These are phyloP conservation scores for Hybognathus amarus DNA, from an alignment of 2,797 vertebrate species.

Conservation along the genomic window DNA sequence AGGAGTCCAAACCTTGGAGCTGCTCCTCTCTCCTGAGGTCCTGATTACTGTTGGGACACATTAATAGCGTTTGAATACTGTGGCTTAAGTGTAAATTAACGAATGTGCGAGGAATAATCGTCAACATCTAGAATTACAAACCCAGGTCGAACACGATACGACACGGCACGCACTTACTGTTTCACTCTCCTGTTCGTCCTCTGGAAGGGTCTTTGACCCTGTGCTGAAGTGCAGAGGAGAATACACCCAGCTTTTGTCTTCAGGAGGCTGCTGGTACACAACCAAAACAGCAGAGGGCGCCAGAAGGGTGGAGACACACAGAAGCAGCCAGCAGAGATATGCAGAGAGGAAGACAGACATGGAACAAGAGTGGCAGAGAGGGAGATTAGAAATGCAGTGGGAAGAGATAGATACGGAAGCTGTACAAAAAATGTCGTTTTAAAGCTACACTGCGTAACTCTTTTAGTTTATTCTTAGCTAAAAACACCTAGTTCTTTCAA, in stretches of 20 bases:
- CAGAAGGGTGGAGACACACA: slow-evolving; percentile 73
- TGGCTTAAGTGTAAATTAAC: background rate
- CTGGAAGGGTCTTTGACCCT: slow-evolving; percentile 89
- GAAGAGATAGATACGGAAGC: background rate
- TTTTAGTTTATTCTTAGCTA: too few species aligned
- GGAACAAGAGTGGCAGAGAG: slow-evolving; percentile 54
- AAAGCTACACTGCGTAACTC: too few species aligned
- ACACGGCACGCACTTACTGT: slow-evolving; percentile 88
- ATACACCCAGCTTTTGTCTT: slow-evolving; percentile 99
- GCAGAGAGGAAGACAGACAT: slow-evolving; percentile 59
- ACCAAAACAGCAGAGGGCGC: slow-evolving; percentile 81
- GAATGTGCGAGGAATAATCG: background rate
- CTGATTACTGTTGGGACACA: slow-evolving; percentile 37
- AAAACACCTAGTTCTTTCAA: too few species aligned
- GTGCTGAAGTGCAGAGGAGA: slow-evolving; percentile 98
- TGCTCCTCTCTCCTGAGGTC: slow-evolving; percentile 26
- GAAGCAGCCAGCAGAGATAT: slow-evolving; percentile 70
- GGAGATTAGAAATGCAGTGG: slow-evolving; percentile 55
- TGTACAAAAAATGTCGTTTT: too few species aligned
- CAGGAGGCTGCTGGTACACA: slow-evolving; percentile 88
- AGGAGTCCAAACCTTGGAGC: background rate
- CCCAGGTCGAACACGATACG: background rate
- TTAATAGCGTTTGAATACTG: background rate
- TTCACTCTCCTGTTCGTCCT: slow-evolving; percentile 91
- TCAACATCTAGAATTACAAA: background rate